These are phyloP conservation scores for Druceiella hillmani DNA, from an alignment of 2,888 invertebrate genomes.

Conservation along the genomic window DNA sequence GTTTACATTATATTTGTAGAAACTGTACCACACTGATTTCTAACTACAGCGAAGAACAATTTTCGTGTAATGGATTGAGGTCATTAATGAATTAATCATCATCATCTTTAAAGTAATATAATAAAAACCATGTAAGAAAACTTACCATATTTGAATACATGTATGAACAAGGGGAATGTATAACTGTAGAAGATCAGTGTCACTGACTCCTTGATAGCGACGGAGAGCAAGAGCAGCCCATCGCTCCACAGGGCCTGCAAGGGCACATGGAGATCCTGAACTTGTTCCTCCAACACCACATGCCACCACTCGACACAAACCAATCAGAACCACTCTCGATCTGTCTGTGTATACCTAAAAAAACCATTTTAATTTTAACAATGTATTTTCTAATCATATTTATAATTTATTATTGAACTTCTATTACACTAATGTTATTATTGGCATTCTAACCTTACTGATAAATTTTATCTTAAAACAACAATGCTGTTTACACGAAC, in stretches of 20 bases:
- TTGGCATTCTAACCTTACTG: background rate
- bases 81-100: background rate
- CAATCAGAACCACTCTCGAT: conserved; percentile 59
- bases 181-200: conserved; percentile 61
- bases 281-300: conserved; percentile 40
- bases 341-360: conserved; percentile 60
- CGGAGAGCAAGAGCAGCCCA: conserved; percentile 67
- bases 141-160: conserved; percentile 60
- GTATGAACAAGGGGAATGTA: conserved; percentile 65
- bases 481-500: background rate
- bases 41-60: no score
- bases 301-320: conserved; percentile 64
- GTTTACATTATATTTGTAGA: no score
- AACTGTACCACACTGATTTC: no score
- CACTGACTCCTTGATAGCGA: conserved; percentile 66
- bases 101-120: conserved; percentile 1
- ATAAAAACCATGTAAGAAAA: conserved; percentile 11
- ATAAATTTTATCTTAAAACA: background rate
- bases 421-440: background rate
- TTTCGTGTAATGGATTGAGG: background rate
- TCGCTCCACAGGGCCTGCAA: conserved; percentile 55
- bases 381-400: conserved; percentile 34
- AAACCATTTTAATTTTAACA: conserved; percentile 6
- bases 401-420: background rate
- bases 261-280: conserved; percentile 41